Base-by-base conservation (phyloP, 2,797 vertebrate species). In the Poeciliopsis gracilis region DNA sequence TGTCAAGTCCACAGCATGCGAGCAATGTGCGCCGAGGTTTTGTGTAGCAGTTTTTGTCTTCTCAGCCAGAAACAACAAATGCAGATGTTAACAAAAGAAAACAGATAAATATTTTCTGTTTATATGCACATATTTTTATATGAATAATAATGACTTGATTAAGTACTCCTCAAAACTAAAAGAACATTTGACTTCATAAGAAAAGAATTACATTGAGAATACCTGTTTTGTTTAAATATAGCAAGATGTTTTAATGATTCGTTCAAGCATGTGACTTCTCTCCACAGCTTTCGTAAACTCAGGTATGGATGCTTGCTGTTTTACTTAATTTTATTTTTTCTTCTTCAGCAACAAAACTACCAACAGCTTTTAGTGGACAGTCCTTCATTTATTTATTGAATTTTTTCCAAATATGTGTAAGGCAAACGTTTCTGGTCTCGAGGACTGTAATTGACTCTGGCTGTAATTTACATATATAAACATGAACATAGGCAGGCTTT, bases 391-490 rank as follows among this genome's bases (percentile, higher is more conserved):
- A 12, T 41, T 67, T 41, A 11, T 41, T 67, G 2, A 23, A 9
- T 69, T n/a, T 2, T n/a, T 45, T 2, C 13, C 23, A 41, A 70
- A 71, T 46, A 15, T 71, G 25, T 45, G 67, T 16, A 28, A 46
- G n/a, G 12, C 67, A 45, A 70, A 71, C 6, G 15, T 43, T 28
- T 70, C 67, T 41, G 41, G 38, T 69, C 41, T 45, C 15, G 25
- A 45, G 11, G 23, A 45, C 7, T 46, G 13, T 28, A 70, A 45
- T 45, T 70, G 23, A 28, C 67, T 71, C 41, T 28, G 38, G 5
- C 38, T 69, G 6, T 46, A 46, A 71, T 71, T 45, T 46, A 71
- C 43, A 71, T n/a, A 70, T n/a, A 70, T 15, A 70, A 70, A 43
- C 41, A 38, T 67, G 46, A 46, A 71, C 25, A 28, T 16, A 16